Evolutionary conservation across 2,797 vertebrate genomes (phyloP), one percentile per base, ranked within the genome.

Genomic region (Phylloscopus collybita): DNA sequence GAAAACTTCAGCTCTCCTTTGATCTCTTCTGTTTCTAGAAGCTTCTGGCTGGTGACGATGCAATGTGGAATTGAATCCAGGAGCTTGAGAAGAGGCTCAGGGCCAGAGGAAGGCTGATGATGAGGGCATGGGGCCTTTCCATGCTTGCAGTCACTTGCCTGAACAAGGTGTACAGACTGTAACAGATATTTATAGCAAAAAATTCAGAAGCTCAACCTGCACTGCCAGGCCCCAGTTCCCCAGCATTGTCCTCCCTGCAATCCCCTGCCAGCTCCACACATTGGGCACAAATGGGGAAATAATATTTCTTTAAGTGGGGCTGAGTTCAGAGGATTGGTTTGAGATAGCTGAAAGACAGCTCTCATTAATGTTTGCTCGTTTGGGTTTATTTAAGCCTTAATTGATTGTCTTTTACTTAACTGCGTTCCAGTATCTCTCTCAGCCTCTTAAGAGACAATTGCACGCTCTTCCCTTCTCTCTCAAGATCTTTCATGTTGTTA

Each of bases 341-440:
- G 66, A 75, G 71, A 79, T 86, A 78, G 66, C 34, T 34, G 34
- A 34, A 47, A 90, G 83, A 93, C 90, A 86, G 90, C 64, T 79
- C 80, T 92, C 86, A 90, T 94, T 95, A 97, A 62, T 9, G 67
- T 88, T 92, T 86, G 73, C 88, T 95, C 45, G 4, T 95, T 90
- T 94, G 86, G 80, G 88, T 96, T 96, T 96, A 83, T 95, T 95
- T 95, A 93, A 96, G 88, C 83, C 44, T 84, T 92, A 97, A 94
- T 92, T 92, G 87, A 94, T 93, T 86, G 90, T 90, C 86, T 94
- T 76, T 85, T 86, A 61, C 86, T 95, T 90, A 88, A 84, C 86
- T 51, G 74, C 16, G 0, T 73, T 73, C 76, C 86, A 56, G 66
- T 95, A 95, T 95, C 90, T 81, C 76, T 66, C 66, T 23, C 80